Base-by-base conservation (phyloP, 2,888 invertebrate species). In the Lordiphosa fenestrarum region DNA sequence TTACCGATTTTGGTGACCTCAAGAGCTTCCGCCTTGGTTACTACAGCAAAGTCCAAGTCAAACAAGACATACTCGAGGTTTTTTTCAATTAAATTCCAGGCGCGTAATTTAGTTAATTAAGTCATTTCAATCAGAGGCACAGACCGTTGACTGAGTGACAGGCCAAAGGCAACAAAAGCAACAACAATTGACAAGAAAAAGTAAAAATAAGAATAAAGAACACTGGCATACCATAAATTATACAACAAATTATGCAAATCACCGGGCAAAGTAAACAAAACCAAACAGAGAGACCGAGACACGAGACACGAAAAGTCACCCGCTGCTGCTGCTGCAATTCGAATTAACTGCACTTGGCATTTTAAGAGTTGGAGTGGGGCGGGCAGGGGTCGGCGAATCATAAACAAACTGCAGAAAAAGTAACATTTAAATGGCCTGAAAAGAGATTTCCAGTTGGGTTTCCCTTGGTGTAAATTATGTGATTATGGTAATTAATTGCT, bases 51-150 rank as follows among this genome's bases (percentile, higher is more conserved):
- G 21, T 38, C 12, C 37, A n/a, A 12, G 37, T 37, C 30, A 30
- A 30, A 30, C 30, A 30, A 30, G 30, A 30, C 9, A 30, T 30
- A 9, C 30, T 30, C 38, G 42, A 25, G 39, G 9, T 25, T 44
- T 39, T 39, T 58, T 70, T 65, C 81, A 82, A 86, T 82, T 81
- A 80, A 85, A 85, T 87, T 73, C 86, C 75, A 81, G 85, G 72
- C 87, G 87, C 87, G 86, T 88, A 88, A 86, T 87, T 86, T 86
- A 86, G 87, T 88, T 88, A 86, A 88, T 86, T 86, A 86, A 88
- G 86, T 84, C 84, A 86, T 84, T 77, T 84, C 77, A 80, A 86
- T 84, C 77, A 71, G 61, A 66, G 53, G 64, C 69, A 46, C 49
- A 52, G 62, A 57, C 53, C n/a, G 21, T 36, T 21, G 50, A 13